These are phyloP conservation scores for Megalurothrips usitatus DNA, from an alignment of 2,888 invertebrate genomes.

Conservation along the genomic window DNA sequence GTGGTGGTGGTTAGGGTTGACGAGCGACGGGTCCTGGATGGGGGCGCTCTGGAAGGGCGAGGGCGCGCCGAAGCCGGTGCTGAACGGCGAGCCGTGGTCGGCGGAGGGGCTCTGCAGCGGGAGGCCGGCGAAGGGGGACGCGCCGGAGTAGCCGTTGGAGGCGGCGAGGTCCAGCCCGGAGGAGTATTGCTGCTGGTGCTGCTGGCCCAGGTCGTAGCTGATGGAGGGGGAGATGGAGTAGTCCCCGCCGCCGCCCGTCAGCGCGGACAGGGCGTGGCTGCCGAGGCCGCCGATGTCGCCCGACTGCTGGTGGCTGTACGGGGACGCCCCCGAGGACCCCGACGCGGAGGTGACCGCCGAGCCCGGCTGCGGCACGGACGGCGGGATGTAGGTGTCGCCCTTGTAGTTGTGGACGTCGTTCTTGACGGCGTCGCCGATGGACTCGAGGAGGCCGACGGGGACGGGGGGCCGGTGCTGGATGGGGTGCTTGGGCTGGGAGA, in stretches of 20 bases:
- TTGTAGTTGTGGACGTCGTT: constrained; percentile 54
- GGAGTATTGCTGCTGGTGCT: constrained; percentile 27
- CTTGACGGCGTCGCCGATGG: constrained; percentile 59
- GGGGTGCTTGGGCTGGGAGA: constrained; percentile 54
- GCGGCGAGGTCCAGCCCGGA: not conserved
- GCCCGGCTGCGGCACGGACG: constrained; percentile 40
- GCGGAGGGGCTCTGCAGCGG: constrained; percentile 44
- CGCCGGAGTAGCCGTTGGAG: constrained; percentile 35
- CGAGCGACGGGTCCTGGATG: not conserved
- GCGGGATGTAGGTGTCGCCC: constrained; percentile 41
- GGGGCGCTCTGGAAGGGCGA: constrained; percentile 45
- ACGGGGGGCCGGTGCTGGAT: constrained; percentile 70
- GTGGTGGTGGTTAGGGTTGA: not conserved
- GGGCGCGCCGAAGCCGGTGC: constrained; percentile 41
- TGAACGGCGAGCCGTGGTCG: constrained; percentile 45
- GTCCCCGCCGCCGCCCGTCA: constrained; percentile 9
- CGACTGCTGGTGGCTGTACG: constrained; percentile 35
- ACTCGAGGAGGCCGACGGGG: constrained; percentile 63
- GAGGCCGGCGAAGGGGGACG: constrained; percentile 36
- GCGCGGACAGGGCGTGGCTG: constrained; percentile 26
- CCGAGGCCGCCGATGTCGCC: constrained; percentile 9
- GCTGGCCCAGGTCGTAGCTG: constrained; percentile 34
- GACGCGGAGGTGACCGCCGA: not conserved
- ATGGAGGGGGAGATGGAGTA: not conserved
- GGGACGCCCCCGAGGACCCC: constrained; percentile 31